Evolutionary conservation across 2,888 invertebrate genomes (phyloP).

Genomic region (Zeuzera pyrina): DNA sequence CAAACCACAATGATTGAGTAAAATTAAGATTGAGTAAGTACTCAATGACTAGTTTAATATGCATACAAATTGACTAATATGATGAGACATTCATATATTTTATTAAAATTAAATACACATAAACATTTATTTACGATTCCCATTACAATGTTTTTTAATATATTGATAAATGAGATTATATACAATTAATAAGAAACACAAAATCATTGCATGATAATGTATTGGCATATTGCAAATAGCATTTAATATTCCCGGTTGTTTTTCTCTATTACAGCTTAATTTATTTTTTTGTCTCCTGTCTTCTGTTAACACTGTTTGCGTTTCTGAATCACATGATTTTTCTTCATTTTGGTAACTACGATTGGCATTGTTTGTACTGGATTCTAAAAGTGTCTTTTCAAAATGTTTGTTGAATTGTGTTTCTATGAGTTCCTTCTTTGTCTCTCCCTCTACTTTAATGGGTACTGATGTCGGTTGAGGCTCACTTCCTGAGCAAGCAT

Average conservation of each 20-base stretch:
- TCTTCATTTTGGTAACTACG: slow-evolving; percentile 17
- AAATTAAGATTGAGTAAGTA: slow-evolving; percentile 19
- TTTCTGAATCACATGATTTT: too few relatives aligned
- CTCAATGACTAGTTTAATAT: slow-evolving; percentile 56
- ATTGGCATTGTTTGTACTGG: slow-evolving; percentile 14
- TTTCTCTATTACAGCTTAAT: slow-evolving; percentile 45
- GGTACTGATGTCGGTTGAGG: slow-evolving; percentile 20
- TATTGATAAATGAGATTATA: slow-evolving; percentile 68
- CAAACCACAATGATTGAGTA: slow-evolving; percentile 1
- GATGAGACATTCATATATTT: slow-evolving; percentile 3
- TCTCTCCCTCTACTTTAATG: slow-evolving; percentile 20
- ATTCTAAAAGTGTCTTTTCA: slow-evolving; percentile 16
- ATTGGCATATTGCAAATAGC: slow-evolving; percentile 63
- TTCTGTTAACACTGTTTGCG: slow-evolving; percentile 17
- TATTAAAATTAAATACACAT: slow-evolving; percentile 14
- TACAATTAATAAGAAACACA: slow-evolving; percentile 67
- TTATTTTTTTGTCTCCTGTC: slow-evolving; percentile 23
- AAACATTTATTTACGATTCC: slow-evolving; percentile 33
- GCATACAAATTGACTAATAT: slow-evolving; percentile 23
- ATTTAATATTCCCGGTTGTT: slow-evolving; percentile 40
- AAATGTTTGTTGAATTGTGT: slow-evolving; percentile 7
- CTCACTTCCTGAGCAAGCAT: slow-evolving; percentile 36
- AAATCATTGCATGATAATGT: slow-evolving; percentile 66
- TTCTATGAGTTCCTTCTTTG: slow-evolving; percentile 14
- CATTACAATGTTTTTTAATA: slow-evolving; percentile 58